Conservation (phyloP, 2,888 invertebrate genomes). For the Mamestra brassicae region DNA sequence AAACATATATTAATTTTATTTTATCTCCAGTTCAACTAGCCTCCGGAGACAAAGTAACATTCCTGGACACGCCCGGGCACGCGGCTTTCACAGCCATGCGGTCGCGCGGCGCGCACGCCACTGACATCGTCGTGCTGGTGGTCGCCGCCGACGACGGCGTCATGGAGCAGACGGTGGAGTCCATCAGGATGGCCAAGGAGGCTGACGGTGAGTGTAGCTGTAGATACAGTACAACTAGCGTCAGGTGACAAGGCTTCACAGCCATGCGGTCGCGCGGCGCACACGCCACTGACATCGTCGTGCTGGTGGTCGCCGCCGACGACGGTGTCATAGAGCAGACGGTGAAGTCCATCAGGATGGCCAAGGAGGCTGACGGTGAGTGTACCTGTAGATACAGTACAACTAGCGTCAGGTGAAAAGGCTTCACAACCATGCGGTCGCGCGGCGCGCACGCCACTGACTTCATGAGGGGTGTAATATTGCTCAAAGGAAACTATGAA, state of each 20-base stretch:
- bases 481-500: too few species aligned
- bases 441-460: conserved; percentile 99
- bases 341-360: conserved; percentile 96
- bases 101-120: conserved; percentile 97
- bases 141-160: conserved; percentile 99
- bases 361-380: conserved; percentile 92
- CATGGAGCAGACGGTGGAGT: conserved; percentile 99
- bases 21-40: conserved; percentile 80
- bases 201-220: conserved; percentile 86
- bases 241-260: conserved; percentile 94
- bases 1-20: not conserved
- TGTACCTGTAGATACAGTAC: conserved; percentile 47
- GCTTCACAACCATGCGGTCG: conserved; percentile 97
- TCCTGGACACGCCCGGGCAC: conserved; percentile 99
- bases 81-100: conserved; percentile 99
- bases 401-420: conserved; percentile 92
- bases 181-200: conserved; percentile 95
- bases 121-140: conserved; percentile 98
- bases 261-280: conserved; percentile 99
- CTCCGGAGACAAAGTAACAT: conserved; percentile 96
- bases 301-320: conserved; percentile 99
- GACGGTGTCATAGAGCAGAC: conserved; percentile 99
- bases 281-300: conserved; percentile 97
- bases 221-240: conserved; percentile 80
- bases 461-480: conserved; percentile 81